Conservation (phyloP, 2,113 vertebrate species). For the Ictidomys tridecemlineatus region DNA sequence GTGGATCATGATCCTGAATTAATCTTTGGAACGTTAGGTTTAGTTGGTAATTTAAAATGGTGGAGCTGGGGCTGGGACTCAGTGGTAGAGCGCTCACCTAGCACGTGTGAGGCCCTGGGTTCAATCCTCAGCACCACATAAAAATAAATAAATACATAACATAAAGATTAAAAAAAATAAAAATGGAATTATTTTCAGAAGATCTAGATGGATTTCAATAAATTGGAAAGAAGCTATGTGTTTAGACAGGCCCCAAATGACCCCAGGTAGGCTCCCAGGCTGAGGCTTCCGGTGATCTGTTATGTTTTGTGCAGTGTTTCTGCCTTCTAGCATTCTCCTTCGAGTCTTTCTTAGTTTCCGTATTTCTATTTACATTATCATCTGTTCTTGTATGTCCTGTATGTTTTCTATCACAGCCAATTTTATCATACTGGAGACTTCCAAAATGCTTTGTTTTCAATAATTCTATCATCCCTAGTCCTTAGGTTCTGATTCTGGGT, state of each 20-base stretch:
- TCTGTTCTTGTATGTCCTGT: not conserved
- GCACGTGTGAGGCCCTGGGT: too few species aligned
- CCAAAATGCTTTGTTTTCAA: not conserved
- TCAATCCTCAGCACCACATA: too few species aligned
- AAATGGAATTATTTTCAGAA: slow-evolving; percentile 49
- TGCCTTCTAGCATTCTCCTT: not conserved
- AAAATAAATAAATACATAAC: too few species aligned
- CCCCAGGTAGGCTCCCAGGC: too few species aligned
- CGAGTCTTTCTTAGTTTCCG: not conserved
- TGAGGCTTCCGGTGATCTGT: too few species aligned
- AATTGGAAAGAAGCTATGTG: not conserved
- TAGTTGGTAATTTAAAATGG: not conserved
- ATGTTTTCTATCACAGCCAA: not conserved
- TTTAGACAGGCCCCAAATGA: too few species aligned
- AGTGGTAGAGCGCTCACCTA: too few species aligned
- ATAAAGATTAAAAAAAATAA: not conserved
- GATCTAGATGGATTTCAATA: not conserved
- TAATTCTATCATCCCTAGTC: not conserved
- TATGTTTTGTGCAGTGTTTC: not conserved
- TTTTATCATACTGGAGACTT: not conserved
- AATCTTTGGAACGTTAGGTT: slow-evolving; percentile 22
- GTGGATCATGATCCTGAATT: not conserved
- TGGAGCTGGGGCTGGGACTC: not conserved
- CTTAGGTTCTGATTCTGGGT: not conserved
- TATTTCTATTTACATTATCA: not conserved